These are phyloP conservation scores for Bovichtus diacanthus DNA, from an alignment of 2,797 vertebrate genomes.

Conservation along the genomic window DNA sequence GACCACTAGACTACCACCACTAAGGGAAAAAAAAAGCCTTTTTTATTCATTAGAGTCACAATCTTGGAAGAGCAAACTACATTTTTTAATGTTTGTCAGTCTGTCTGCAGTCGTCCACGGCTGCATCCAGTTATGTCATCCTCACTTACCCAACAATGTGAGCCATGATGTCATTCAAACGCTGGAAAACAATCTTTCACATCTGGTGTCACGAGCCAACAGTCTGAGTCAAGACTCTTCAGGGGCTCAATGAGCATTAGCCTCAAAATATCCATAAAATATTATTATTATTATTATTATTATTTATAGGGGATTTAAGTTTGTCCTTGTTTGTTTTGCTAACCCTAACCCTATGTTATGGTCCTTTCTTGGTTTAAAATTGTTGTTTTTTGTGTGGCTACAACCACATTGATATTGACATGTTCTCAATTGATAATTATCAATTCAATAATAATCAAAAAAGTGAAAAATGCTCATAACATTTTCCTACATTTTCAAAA, in stretches of 20 bases:
- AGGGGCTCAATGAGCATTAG: background rate
- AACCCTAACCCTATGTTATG: background rate
- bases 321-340: background rate
- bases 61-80: constrained; percentile 11
- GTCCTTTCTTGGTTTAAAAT: background rate
- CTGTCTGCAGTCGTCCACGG: constrained; percentile 4
- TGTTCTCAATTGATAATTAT: background rate
- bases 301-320: background rate
- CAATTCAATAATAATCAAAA: too few species aligned
- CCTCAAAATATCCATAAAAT: background rate
- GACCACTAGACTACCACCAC: too few species aligned
- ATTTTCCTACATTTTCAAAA: too few species aligned
- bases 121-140: constrained; percentile 43
- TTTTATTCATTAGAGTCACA: constrained; percentile 18
- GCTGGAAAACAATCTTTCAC: constrained; percentile 24
- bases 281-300: background rate
- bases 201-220: constrained; percentile 18
- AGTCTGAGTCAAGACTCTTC: background rate
- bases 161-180: constrained; percentile 38
- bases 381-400: background rate
- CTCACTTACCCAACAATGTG: constrained; percentile 18
- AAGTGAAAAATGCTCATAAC: background rate
- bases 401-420: background rate
- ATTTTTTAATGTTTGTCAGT: constrained; percentile 24
- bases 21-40: background rate